These are phyloP conservation scores for Hirudo medicinalis DNA, from an alignment of 1,140 invertebrate genomes.

Conservation along the genomic window DNA sequence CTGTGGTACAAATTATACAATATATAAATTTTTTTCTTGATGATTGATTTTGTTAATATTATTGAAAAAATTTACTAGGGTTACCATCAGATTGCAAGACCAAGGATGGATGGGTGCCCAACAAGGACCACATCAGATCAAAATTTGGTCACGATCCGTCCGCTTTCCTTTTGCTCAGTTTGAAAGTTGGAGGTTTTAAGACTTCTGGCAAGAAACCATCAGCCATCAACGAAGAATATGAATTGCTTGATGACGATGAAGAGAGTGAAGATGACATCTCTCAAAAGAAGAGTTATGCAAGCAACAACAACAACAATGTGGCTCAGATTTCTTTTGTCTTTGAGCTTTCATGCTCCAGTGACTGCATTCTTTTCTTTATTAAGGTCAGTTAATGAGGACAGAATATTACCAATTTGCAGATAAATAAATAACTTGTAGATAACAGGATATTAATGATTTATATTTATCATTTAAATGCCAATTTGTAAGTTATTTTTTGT, in stretches of 20 bases:
- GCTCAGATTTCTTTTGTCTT: conserved; percentile 45
- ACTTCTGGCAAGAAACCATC: conserved; percentile 31
- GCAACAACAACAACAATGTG: conserved; percentile 28
- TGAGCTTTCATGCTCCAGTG: conserved; percentile 42
- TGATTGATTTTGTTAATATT: background rate
- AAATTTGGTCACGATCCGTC: conserved; percentile 41
- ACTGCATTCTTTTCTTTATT: conserved; percentile 47
- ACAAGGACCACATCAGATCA: conserved; percentile 41
- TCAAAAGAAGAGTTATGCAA: background rate
- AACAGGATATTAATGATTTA: background rate
- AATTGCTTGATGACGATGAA: background rate
- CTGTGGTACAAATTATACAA: too few relatives aligned
- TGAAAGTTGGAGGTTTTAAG: conserved; percentile 45
- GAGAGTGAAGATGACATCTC: background rate
- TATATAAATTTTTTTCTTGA: too few relatives aligned
- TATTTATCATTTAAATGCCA: too few relatives aligned
- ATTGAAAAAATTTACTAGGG: background rate
- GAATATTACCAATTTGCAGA: background rate
- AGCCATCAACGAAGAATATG: background rate
- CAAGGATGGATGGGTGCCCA: conserved; percentile 39
- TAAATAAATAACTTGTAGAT: background rate
- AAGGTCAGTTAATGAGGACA: conserved; percentile 34
- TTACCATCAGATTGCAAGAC: conserved; percentile 30
- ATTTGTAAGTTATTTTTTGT: too few relatives aligned
- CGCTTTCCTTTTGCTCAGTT: conserved; percentile 43